phyloP scores from a whole-genome alignment of 2,113 vertebrate species.

The Oncorhynchus keta region DNA sequence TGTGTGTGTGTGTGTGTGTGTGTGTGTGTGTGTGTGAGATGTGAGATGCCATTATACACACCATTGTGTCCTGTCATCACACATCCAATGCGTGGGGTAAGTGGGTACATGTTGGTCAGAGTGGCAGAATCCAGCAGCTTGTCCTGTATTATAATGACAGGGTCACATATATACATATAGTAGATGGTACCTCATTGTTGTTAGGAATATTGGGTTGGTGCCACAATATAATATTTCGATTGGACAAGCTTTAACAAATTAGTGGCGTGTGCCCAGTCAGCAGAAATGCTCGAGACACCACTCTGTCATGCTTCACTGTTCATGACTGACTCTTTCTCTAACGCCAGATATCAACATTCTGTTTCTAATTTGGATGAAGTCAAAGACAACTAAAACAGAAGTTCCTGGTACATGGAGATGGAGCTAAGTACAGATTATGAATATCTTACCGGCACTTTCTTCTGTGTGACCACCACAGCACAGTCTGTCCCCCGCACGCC shows the following conservation, averaged over 20 bases:
- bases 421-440: too few species aligned
- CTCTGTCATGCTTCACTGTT: conserved; percentile 2
- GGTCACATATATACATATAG: neutral
- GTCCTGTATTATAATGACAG: conserved; percentile 59
- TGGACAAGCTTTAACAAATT: neutral
- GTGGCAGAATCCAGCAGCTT: conserved; percentile 76
- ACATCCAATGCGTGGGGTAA: conserved; percentile 76
- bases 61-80: conserved; percentile 78
- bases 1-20: conserved; percentile 9
- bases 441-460: conserved; percentile 75
- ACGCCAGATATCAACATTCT: neutral
- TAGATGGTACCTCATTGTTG: neutral
- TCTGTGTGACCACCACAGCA: conserved; percentile 75
- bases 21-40: neutral
- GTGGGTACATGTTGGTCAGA: conserved; percentile 74
- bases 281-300: neutral
- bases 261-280: neutral
- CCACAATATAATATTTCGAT: neutral
- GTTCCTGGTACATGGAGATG: neutral
- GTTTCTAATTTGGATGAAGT: neutral
- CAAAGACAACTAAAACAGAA: neutral
- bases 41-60: conserved; percentile 31
- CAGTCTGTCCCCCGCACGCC: conserved; percentile 71
- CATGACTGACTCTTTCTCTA: neutral
- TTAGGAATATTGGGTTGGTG: neutral